Evolutionary conservation across 2,113 vertebrate genomes (phyloP).

Genomic region (Oenanthe melanoleuca): DNA sequence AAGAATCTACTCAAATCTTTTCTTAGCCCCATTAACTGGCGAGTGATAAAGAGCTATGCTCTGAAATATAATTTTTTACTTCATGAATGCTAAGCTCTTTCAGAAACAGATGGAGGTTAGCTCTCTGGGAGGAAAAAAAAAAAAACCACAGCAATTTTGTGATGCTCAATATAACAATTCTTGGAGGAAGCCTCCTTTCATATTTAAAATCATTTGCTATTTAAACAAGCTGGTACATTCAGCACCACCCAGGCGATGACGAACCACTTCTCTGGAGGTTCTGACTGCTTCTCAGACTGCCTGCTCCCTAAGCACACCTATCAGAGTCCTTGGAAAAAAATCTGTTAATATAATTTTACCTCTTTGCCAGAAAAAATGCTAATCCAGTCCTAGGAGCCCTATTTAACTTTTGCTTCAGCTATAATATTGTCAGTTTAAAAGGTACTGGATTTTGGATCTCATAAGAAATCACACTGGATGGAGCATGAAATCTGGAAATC

Average conservation of each 20-base stretch:
- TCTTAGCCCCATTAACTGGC: constrained; percentile 60
- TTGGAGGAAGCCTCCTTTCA: constrained; percentile 52
- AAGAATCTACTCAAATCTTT: constrained; percentile 62
- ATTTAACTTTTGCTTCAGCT: constrained; percentile 56
- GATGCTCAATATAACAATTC: constrained; percentile 48
- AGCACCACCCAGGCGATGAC: background rate
- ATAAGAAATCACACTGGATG: background rate
- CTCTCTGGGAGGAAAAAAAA: constrained; percentile 3
- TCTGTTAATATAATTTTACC: constrained; percentile 59
- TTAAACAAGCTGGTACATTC: constrained; percentile 60
- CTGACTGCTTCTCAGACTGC: constrained; percentile 10
- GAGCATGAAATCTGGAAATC: constrained; percentile 41
- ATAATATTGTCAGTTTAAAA: constrained; percentile 15
- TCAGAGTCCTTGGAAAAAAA: constrained; percentile 56
- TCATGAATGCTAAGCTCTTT: constrained; percentile 59
- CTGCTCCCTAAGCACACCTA: constrained; percentile 28
- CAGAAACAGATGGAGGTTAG: constrained; percentile 65
- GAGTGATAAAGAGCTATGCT: constrained; percentile 34
- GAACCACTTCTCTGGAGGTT: constrained; percentile 48
- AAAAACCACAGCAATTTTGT: background rate
- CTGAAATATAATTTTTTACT: constrained; percentile 60
- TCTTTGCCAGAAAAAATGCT: constrained; percentile 40
- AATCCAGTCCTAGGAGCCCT: constrained; percentile 18
- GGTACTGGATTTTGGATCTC: background rate
- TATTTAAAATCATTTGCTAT: constrained; percentile 61